Evolutionary conservation across 2,797 vertebrate genomes (phyloP).

Genomic region (Acridotheres tristis): DNA sequence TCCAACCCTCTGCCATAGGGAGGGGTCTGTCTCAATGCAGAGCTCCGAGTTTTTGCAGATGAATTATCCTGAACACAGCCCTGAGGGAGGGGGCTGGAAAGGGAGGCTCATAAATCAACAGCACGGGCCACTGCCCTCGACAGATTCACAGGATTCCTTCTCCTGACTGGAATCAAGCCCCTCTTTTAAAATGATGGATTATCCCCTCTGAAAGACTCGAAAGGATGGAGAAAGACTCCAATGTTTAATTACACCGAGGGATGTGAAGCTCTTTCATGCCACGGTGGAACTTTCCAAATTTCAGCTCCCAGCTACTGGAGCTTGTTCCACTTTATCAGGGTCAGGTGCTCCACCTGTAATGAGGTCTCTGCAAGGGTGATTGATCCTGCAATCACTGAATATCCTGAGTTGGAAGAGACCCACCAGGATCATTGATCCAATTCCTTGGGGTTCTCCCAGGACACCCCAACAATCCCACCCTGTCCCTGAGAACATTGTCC

Average conservation of each 20-base stretch:
- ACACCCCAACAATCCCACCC: background rate
- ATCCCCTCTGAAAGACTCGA: background rate
- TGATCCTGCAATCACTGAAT: background rate
- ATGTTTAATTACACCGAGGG: background rate
- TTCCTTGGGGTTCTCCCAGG: background rate
- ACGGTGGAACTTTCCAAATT: background rate
- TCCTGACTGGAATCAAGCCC: background rate
- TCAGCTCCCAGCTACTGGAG: background rate
- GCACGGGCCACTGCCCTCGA: background rate
- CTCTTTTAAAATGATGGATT: slow-evolving; percentile 8
- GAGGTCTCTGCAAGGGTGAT: background rate
- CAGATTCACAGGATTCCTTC: background rate
- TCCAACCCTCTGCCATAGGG: background rate
- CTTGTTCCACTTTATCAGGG: background rate
- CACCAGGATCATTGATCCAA: background rate
- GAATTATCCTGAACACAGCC: background rate
- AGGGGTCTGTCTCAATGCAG: background rate
- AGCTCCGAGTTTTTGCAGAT: background rate
- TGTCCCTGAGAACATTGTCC: background rate
- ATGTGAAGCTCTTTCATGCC: background rate
- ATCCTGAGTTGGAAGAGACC: background rate
- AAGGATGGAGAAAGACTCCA: background rate
- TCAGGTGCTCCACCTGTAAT: background rate
- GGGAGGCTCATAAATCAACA: background rate
- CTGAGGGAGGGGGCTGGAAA: background rate